Conservation (phyloP, 2,888 invertebrate genomes). For the Ametastegia equiseti region DNA sequence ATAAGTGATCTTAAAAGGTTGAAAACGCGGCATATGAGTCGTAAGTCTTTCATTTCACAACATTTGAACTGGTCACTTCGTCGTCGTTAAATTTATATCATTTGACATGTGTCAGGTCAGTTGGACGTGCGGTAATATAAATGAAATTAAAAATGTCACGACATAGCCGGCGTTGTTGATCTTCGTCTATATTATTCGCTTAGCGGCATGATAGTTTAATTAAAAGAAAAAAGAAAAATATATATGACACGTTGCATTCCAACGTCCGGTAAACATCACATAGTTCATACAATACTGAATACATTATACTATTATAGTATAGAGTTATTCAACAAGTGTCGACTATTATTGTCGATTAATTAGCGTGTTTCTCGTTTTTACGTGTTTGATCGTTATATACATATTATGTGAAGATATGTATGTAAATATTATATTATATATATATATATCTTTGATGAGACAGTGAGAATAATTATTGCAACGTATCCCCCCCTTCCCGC, state of each 20-base stretch:
- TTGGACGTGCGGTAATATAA: not conserved
- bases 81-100: constrained; percentile 1
- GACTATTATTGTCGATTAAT: constrained; percentile 18
- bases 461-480: constrained; percentile 38
- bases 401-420: not conserved
- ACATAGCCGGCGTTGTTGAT: not conserved
- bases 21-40: not conserved
- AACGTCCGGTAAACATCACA: not conserved
- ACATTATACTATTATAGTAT: not conserved
- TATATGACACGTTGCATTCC: not conserved
- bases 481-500: not conserved
- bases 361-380: constrained; percentile 31
- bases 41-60: constrained; percentile 7
- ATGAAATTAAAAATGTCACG: not conserved
- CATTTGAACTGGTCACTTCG: not conserved
- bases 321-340: not conserved
- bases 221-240: not conserved
- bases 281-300: not conserved
- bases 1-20: constrained; percentile 2
- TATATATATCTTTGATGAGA: constrained; percentile 21
- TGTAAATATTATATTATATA: not conserved
- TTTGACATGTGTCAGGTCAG: not conserved
- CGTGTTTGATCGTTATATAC: constrained; percentile 30
- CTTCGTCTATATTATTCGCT: not conserved
- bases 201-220: not conserved